Conservation (phyloP, 2,797 vertebrate species). For the Thripadectes ignobilis region DNA sequence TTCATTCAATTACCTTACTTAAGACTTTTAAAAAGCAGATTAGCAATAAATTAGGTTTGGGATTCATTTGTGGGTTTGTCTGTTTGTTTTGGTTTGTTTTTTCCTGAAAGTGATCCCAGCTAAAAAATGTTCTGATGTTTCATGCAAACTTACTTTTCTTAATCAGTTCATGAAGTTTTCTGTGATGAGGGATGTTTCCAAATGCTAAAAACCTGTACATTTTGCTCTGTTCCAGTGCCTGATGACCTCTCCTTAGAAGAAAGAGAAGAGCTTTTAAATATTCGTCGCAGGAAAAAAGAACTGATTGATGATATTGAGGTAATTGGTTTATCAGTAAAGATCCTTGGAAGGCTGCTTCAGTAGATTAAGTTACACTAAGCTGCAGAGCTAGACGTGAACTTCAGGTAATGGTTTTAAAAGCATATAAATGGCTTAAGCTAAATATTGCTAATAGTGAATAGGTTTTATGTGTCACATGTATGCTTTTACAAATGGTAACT, state of each 20-base stretch:
- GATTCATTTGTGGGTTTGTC: neutral
- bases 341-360: neutral
- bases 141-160: neutral
- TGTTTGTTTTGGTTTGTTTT: neutral
- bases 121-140: neutral
- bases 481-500: neutral
- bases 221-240: conserved; percentile 81
- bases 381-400: neutral
- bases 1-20: neutral
- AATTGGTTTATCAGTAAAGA: conserved; percentile 21
- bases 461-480: neutral
- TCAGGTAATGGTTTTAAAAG: neutral
- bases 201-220: neutral
- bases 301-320: conserved; percentile 98
- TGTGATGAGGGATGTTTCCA: neutral
- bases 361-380: neutral
- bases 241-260: conserved; percentile 94
- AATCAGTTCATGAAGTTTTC: neutral
- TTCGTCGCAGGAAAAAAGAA: conserved; percentile 94
- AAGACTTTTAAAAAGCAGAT: neutral
- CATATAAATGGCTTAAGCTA: neutral
- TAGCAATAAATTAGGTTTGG: neutral
- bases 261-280: conserved; percentile 92
- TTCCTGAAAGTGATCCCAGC: neutral
- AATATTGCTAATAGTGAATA: neutral